Percentiles rank a stretch among this genome's conserved stretches.
These are phyloP conservation scores for Oscheius sp. DNA, from an alignment of 2,888 invertebrate genomes.

Conservation along the genomic window DNA sequence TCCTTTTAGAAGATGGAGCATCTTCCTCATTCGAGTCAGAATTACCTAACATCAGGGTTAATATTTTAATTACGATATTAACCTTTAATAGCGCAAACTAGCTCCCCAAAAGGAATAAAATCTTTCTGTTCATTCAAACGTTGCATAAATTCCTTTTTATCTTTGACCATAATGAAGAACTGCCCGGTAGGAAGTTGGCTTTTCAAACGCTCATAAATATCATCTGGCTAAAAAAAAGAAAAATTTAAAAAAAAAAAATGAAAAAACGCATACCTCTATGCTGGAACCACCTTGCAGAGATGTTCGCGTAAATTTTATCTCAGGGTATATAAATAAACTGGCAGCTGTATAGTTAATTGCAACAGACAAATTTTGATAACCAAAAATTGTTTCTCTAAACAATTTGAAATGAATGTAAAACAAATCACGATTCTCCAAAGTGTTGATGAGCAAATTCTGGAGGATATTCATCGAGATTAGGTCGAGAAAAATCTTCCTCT, in stretches of 20 bases:
- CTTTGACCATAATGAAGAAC: slow-evolving; percentile 40
- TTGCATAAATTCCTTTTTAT: slow-evolving; percentile 36
- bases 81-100: slow-evolving; percentile 73
- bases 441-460: slow-evolving; percentile 93
- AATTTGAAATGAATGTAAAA: slow-evolving; percentile 15
- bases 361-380: slow-evolving; percentile 85
- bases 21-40: too few relatives aligned
- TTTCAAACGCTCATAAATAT: slow-evolving; percentile 50
- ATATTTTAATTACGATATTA: not conserved
- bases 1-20: not conserved
- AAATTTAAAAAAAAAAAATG: not conserved
- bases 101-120: slow-evolving; percentile 82
- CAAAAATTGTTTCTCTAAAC: slow-evolving; percentile 88
- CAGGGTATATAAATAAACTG: slow-evolving; percentile 83
- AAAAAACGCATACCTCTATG: slow-evolving; percentile 26
- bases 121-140: slow-evolving; percentile 32
- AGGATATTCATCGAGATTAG: slow-evolving; percentile 64
- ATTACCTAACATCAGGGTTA: too few relatives aligned
- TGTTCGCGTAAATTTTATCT: slow-evolving; percentile 80
- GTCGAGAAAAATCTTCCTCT: not conserved
- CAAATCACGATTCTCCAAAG: slow-evolving; percentile 81
- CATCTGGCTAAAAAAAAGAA: slow-evolving; percentile 50
- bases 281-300: slow-evolving; percentile 72
- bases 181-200: slow-evolving; percentile 52
- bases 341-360: slow-evolving; percentile 84